Evolutionary conservation across 2,888 invertebrate species (phyloP).

Genomic region (Scaptomyza parva): DNA sequence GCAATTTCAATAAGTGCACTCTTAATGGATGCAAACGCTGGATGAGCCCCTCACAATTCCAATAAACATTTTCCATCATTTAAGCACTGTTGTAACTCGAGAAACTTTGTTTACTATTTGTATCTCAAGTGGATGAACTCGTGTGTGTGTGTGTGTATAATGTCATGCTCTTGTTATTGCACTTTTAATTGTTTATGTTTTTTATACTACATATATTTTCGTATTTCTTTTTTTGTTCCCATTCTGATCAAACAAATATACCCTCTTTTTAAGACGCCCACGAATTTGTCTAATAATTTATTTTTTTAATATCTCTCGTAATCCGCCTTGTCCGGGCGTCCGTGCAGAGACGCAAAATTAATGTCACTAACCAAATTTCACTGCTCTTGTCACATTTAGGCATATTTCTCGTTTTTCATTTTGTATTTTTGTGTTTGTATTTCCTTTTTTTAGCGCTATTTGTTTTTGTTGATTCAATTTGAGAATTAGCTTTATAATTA

Average conservation of each 20-base stretch:
- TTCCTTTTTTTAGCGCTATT: slow-evolving; percentile 34
- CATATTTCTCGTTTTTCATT: slow-evolving; percentile 56
- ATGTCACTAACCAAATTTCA: slow-evolving; percentile 54
- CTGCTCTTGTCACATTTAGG: slow-evolving; percentile 52
- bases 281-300: slow-evolving; percentile 29
- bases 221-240: slow-evolving; percentile 6
- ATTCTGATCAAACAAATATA: slow-evolving; percentile 37
- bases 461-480: slow-evolving; percentile 30
- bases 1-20: slow-evolving; percentile 58
- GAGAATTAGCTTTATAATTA: slow-evolving; percentile 69
- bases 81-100: slow-evolving; percentile 55
- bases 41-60: slow-evolving; percentile 12
- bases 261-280: slow-evolving; percentile 56
- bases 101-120: slow-evolving; percentile 47
- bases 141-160: slow-evolving; percentile 27
- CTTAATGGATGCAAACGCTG: slow-evolving; percentile 24
- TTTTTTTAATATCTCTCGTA: slow-evolving; percentile 41
- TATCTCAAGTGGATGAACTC: slow-evolving; percentile 21
- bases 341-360: slow-evolving; percentile 51
- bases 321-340: slow-evolving; percentile 54
- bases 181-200: slow-evolving; percentile 32
- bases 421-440: slow-evolving; percentile 38
- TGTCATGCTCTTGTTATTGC: slow-evolving; percentile 57
- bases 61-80: slow-evolving; percentile 21
- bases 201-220: slow-evolving; percentile 1